Conservation (phyloP, 2,797 vertebrate species). For the Periparus ater region DNA sequence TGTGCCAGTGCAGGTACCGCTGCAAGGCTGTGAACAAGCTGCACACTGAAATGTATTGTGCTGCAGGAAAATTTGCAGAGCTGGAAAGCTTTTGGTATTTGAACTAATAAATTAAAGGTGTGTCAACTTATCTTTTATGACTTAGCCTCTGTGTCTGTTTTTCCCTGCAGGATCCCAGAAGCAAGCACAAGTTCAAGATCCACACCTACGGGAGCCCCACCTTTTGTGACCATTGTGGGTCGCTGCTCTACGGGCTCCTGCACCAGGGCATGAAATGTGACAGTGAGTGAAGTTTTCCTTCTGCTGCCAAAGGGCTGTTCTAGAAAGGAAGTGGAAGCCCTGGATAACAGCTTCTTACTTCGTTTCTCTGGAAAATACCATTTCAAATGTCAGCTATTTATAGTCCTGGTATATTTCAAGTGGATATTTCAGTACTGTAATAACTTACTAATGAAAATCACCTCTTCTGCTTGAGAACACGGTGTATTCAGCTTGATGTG, state of each 20-base stretch:
- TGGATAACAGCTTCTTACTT: not conserved
- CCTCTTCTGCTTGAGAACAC: not conserved
- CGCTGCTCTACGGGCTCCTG: conserved; percentile 93
- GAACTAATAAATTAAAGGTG: not conserved
- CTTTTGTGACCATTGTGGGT: conserved; percentile 97
- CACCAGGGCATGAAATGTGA: conserved; percentile 99
- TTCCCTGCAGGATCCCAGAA: conserved; percentile 88
- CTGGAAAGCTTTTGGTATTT: not conserved
- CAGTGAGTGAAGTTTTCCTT: conserved; percentile 83
- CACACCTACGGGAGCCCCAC: conserved; percentile 96
- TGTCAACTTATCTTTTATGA: not conserved
- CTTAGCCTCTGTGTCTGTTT: not conserved
- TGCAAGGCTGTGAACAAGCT: not conserved
- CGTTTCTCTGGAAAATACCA: conserved; percentile 19
- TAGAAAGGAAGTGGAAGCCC: not conserved
- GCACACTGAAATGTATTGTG: not conserved
- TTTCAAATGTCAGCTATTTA: conserved; percentile 56
- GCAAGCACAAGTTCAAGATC: conserved; percentile 99
- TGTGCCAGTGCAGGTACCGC: not conserved
- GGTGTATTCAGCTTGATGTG: not conserved
- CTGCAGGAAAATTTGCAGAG: not conserved
- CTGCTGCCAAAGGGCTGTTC: not conserved
- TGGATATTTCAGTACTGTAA: not conserved
- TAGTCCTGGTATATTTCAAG: conserved; percentile 2
- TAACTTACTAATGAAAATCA: conserved; percentile 4